Base-by-base conservation (phyloP, 2,888 invertebrate species). In the Ornithoptera priamus region DNA sequence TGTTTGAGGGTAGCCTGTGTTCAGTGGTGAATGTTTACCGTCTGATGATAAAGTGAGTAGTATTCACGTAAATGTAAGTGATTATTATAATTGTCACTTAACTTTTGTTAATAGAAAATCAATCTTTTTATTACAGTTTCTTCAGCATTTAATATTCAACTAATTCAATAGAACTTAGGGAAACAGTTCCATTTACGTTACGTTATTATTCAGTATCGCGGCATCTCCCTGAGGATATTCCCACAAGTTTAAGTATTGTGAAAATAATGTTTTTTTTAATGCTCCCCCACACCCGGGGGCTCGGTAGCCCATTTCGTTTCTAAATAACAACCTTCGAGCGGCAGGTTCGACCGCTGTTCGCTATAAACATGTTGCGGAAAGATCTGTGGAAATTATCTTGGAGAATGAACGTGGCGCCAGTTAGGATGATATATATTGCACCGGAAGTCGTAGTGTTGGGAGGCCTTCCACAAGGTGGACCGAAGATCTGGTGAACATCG, bases 261-360 rank as follows among this genome's bases (percentile, higher is more conserved):
- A 73, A 74, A 82, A 85, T 87, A 87, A 87, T 88, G 78, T 84
- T 79, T 79, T 75, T 77, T 82, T 86, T 88, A 88, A 87, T 84
- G 85, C 80, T 81, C 81, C 82, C 82, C 77, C 80, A 71, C 75
- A 73, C 77, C 78, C 79, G 74, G 77, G 73, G 73, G 79, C 78
- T 76, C 75, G 83, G 86, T 85, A 79, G 85, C 80, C 87, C 85
- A 88, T 89, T 89, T 85, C 85, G 87, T 88, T 85, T 83, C 67
- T 75, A 76, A 82, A 85, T 89, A 89, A 88, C 84, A 84, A 84
- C 75, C 80, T 75, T 78, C 65, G 73, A 79, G 84, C 79, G 81
- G 78, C 84, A 85, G 84, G 81, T 81, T 81, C 79, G 79, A 80
- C 84, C 78, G 84, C 82, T 80, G 84, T 84, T 84, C 75, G 82